phyloP scores from a whole-genome alignment of 2,888 invertebrate species.

The Tenthredo livida region DNA sequence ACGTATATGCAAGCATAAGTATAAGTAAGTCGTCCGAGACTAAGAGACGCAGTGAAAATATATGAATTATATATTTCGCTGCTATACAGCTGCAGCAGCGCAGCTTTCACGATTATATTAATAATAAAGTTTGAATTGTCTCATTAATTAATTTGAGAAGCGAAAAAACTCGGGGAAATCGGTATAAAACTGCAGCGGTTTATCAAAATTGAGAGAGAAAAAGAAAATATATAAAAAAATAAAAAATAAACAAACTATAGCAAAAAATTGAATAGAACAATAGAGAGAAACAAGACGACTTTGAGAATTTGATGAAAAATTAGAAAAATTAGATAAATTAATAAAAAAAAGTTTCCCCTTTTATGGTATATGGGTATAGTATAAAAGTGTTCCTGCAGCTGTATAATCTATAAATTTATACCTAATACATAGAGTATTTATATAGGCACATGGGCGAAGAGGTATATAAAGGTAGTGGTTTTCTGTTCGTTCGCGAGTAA shows the following conservation, averaged over 20 bases:
- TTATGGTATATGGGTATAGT: not conserved
- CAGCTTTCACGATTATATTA: not conserved
- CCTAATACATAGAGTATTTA: not conserved
- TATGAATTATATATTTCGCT: not conserved
- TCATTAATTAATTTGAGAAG: not conserved
- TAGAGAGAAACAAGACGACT: too few relatives aligned
- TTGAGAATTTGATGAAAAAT: not conserved
- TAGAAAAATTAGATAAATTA: not conserved
- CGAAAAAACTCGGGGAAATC: not conserved
- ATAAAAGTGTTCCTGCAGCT: not conserved
- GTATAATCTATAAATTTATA: not conserved
- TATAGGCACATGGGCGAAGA: not conserved
- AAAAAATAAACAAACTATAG: too few relatives aligned
- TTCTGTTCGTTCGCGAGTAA: conserved; percentile 28
- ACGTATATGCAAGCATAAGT: not conserved
- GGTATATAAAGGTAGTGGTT: not conserved
- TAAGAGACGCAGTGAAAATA: not conserved
- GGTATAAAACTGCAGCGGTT: not conserved
- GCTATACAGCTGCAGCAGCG: not conserved
- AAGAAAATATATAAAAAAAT: not conserved
- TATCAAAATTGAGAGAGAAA: not conserved
- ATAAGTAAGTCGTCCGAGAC: not conserved
- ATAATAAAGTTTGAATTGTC: not conserved
- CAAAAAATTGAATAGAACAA: too few relatives aligned
- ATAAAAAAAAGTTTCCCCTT: not conserved